A percentile compares a stretch with the other conserved stretches of the same genome.
Evolutionary conservation across 2,113 vertebrate species (phyloP).

Genomic region (Tachycineta bicolor): DNA sequence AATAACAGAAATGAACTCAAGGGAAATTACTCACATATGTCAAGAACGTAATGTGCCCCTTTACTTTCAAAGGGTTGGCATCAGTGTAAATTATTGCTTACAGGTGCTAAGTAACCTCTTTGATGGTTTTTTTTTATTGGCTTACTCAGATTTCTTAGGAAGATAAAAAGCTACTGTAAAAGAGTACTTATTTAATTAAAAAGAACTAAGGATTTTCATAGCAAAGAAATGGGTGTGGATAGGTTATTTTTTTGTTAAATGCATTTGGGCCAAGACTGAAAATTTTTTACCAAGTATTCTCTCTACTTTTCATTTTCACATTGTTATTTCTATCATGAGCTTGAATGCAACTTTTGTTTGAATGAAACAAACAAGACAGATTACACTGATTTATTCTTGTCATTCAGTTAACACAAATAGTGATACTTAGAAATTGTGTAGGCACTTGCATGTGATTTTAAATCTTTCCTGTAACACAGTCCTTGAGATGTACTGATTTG

Average conservation of each 20-base stretch:
- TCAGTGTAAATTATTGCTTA: conserved; percentile 61
- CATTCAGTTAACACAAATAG: neutral
- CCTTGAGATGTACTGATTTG: neutral
- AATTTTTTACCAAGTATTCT: neutral
- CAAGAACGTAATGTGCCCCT: neutral
- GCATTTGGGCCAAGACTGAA: neutral
- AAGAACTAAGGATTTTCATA: conserved; percentile 12
- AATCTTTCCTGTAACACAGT: neutral
- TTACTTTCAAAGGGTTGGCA: conserved; percentile 54
- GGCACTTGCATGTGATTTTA: neutral
- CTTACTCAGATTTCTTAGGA: conserved; percentile 42
- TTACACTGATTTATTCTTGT: neutral
- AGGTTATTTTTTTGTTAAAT: neutral
- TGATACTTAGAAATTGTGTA: neutral
- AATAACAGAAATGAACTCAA: conserved; percentile 6
- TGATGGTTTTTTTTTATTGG: conserved; percentile 44
- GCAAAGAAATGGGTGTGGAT: neutral
- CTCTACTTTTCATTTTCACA: neutral
- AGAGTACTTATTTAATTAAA: conserved; percentile 55
- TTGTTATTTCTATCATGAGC: neutral
- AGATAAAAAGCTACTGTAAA: conserved; percentile 60
- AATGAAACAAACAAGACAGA: neutral
- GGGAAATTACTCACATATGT: conserved; percentile 34
- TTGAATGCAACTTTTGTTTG: neutral
- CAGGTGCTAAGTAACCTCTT: conserved; percentile 62